Conservation (phyloP, 2,888 invertebrate genomes). For the Acheta domesticus region DNA sequence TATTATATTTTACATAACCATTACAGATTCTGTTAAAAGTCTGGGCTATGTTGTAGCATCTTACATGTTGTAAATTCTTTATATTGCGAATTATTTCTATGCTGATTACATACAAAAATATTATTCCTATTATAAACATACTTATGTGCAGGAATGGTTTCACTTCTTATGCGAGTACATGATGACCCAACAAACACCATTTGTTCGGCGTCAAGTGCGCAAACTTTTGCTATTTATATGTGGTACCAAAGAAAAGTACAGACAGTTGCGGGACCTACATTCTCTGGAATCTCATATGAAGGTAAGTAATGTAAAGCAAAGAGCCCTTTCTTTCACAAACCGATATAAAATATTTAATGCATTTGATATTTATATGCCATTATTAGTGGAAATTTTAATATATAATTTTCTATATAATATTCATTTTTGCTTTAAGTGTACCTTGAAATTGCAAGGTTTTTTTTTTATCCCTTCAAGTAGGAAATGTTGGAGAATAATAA, state of each 20-base stretch:
- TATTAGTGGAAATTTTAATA: no score
- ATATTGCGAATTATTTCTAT: no score
- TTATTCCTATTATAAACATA: not conserved
- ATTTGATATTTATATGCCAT: no score
- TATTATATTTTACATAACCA: no score
- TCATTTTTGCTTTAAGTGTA: constrained; percentile 22
- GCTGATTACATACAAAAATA: no score
- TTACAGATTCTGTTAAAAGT: no score
- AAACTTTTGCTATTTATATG: constrained; percentile 89
- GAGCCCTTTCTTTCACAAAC: not conserved
- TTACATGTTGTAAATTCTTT: no score
- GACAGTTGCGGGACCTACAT: constrained; percentile 89
- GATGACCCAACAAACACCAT: constrained; percentile 92
- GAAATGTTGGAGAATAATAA: no score
- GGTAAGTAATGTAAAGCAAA: constrained; percentile 46
- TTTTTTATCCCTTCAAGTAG: not conserved
- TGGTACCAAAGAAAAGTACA: constrained; percentile 92
- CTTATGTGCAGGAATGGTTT: constrained; percentile 58
- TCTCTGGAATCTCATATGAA: constrained; percentile 85
- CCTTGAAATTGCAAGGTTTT: not conserved
- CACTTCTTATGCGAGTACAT: constrained; percentile 87
- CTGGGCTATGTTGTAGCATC: no score
- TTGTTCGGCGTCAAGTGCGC: constrained; percentile 80
- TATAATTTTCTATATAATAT: no score
- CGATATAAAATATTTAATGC: no score